A percentile compares a stretch with the other conserved stretches of the same genome.
phyloP scores from a whole-genome alignment of 2,888 invertebrate genomes.

The Leptinotarsa rubiginosa region DNA sequence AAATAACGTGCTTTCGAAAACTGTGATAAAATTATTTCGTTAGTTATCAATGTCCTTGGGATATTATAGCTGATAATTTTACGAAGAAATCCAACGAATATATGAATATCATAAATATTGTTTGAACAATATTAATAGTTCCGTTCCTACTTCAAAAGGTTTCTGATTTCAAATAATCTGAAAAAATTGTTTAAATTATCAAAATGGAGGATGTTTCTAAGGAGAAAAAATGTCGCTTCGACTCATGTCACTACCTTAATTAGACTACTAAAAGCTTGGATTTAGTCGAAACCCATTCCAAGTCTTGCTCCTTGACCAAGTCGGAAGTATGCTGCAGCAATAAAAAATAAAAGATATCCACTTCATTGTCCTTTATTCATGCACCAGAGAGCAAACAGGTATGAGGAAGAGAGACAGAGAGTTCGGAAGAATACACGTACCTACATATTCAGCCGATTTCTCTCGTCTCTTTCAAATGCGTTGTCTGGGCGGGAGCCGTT shows the following conservation, averaged over 20 bases:
- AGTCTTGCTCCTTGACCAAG: conserved; percentile 18
- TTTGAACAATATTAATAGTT: no score
- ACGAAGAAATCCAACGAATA: no score
- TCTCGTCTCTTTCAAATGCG: conserved; percentile 18
- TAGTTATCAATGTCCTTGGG: no score
- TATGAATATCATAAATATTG: no score
- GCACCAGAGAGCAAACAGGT: conserved; percentile 40
- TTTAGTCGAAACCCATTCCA: not conserved
- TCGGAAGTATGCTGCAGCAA: conserved; percentile 31
- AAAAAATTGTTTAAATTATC: no score
- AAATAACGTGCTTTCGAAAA: no score
- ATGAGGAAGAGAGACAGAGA: conserved; percentile 37
- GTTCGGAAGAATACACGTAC: conserved; percentile 9
- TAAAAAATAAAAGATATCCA: conserved; percentile 40
- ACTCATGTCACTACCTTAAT: not conserved
- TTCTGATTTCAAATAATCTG: no score
- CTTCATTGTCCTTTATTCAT: conserved; percentile 42
- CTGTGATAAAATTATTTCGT: no score
- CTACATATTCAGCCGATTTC: not conserved
- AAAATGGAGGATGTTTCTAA: no score
- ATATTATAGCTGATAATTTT: no score
- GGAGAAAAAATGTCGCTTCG: no score
- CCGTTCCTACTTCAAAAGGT: no score
- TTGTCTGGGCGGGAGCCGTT: conserved; percentile 28
- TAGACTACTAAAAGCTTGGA: not conserved